Evolutionary conservation across 1,140 invertebrate genomes (phyloP).

Genomic region (Aphaenogaster ashmeadi): DNA sequence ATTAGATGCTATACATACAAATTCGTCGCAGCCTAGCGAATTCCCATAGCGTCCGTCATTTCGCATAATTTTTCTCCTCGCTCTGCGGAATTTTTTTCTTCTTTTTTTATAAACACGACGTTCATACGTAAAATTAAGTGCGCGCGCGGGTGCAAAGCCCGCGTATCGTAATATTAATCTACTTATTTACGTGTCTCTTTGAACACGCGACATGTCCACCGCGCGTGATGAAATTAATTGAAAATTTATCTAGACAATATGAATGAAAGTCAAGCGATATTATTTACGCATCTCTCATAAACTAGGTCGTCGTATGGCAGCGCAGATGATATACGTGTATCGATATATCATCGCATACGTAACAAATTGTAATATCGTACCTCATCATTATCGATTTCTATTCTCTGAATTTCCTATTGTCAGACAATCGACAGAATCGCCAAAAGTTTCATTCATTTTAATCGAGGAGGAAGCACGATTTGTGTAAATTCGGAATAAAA

Average conservation of each 20-base stretch:
- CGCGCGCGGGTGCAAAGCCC: background rate
- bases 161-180: constrained; percentile 26
- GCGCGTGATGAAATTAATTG: constrained; percentile 32
- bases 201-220: background rate
- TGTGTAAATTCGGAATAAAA: background rate
- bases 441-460: background rate
- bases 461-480: background rate
- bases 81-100: background rate
- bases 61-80: background rate
- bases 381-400: background rate
- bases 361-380: constrained; percentile 30
- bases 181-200: constrained; percentile 33
- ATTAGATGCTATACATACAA: constrained; percentile 26
- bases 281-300: constrained; percentile 32
- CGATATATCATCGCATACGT: background rate
- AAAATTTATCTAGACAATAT: constrained; percentile 53
- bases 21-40: background rate
- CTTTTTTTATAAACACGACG: background rate
- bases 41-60: background rate
- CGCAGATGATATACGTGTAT: background rate
- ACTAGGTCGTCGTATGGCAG: constrained; percentile 2
- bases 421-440: background rate
- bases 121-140: constrained; percentile 16
- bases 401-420: constrained; percentile 1
- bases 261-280: constrained; percentile 39